phyloP scores from a whole-genome alignment of 2,797 vertebrate species.

The Anomalospiza imberbis region DNA sequence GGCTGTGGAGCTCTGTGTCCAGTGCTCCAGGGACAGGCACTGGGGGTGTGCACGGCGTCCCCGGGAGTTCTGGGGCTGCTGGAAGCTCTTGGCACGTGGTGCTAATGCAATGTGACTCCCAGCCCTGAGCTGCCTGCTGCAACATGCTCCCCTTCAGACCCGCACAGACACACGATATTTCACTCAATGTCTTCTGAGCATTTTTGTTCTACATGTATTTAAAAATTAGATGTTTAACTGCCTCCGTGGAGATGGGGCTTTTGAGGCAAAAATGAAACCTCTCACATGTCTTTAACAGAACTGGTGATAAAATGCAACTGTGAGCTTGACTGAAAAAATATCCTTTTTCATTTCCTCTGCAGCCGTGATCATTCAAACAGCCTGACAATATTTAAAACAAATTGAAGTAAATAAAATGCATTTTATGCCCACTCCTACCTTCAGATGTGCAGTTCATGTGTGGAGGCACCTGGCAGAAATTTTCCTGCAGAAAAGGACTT shows the following conservation, averaged over 20 bases:
- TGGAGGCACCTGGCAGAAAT: not conserved
- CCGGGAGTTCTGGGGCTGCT: not conserved
- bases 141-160: constrained; percentile 23
- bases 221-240: not conserved
- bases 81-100: not conserved
- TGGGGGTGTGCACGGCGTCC: not conserved
- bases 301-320: not conserved
- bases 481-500: not conserved
- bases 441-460: not conserved
- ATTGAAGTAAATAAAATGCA: not conserved
- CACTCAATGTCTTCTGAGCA: not conserved
- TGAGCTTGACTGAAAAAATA: not conserved
- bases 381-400: not conserved
- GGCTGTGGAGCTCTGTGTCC: not conserved
- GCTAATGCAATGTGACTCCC: not conserved
- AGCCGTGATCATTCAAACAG: not conserved
- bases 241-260: not conserved
- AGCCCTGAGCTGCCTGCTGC: not conserved
- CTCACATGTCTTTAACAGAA: not conserved
- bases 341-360: not conserved
- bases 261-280: not conserved
- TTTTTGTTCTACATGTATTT: not conserved
- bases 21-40: not conserved
- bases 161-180: not conserved
- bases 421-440: not conserved